phyloP scores from a whole-genome alignment of 2,113 vertebrate genomes.

The Rousettus leschenaultii region DNA sequence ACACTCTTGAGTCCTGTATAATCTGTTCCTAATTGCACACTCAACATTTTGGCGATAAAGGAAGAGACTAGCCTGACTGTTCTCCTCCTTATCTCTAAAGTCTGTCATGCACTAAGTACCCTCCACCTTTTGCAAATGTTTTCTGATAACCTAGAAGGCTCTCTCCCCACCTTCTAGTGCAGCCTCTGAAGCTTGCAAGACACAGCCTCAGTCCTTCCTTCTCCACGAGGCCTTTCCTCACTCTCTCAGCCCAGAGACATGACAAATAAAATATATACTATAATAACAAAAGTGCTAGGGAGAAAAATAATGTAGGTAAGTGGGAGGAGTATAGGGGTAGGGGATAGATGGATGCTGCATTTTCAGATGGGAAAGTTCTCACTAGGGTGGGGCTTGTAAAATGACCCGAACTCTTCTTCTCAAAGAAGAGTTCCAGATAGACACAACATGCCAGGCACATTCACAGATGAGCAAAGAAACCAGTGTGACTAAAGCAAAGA shows the following conservation, averaged over 20 bases:
- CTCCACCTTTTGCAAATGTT: neutral
- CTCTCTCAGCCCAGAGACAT: neutral
- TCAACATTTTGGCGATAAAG: neutral
- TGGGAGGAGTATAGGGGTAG: neutral
- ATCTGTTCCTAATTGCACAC: neutral
- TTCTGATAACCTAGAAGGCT: neutral
- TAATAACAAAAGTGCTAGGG: neutral
- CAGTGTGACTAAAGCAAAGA: neutral
- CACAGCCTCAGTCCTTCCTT: neutral
- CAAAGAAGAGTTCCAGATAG: neutral
- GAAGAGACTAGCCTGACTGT: neutral
- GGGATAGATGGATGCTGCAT: accelerated
- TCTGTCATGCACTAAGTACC: neutral
- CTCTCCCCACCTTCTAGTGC: neutral
- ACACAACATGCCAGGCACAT: neutral
- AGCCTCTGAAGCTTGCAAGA: neutral
- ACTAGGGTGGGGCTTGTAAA: neutral
- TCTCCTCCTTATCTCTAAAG: neutral
- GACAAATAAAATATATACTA: neutral
- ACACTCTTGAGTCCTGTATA: neutral
- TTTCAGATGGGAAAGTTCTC: neutral
- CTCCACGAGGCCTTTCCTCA: neutral
- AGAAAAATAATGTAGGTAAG: neutral
- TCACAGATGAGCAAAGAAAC: neutral
- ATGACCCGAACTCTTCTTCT: neutral